Conservation (phyloP, 2,113 vertebrate genomes). For the Planiliza haematocheilus region DNA sequence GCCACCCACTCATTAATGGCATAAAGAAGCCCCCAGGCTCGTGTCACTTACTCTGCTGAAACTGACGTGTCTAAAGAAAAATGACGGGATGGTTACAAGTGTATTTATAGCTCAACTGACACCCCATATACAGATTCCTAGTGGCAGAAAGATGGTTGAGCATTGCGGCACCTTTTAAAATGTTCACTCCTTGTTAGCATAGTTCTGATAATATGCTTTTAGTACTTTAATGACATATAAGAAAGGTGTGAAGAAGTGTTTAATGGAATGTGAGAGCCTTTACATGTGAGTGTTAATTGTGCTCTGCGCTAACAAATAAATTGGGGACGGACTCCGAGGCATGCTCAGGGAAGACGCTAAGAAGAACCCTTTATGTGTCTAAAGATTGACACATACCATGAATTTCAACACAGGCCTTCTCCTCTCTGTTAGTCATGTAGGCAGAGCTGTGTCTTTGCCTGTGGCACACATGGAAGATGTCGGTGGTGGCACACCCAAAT, state of each 20-base stretch:
- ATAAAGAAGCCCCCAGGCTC: conserved; percentile 34
- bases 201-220: conserved; percentile 22
- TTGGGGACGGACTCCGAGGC: conserved; percentile 2
- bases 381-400: conserved; percentile 48
- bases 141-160: conserved; percentile 45
- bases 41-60: conserved; percentile 45
- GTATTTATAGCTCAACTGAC: conserved; percentile 72
- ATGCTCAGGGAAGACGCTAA: not conserved
- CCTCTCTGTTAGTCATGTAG: conserved; percentile 59
- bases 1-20: conserved; percentile 36
- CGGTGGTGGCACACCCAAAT: conserved; percentile 68
- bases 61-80: conserved; percentile 69
- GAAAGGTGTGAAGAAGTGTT: conserved; percentile 12
- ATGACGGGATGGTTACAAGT: conserved; percentile 56
- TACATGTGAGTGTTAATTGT: conserved; percentile 46
- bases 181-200: conserved; percentile 14
- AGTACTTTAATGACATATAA: conserved; percentile 8
- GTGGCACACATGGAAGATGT: conserved; percentile 51
- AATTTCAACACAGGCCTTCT: conserved; percentile 62
- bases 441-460: conserved; percentile 49
- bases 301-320: conserved; percentile 33
- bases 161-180: conserved; percentile 14
- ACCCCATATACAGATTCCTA: conserved; percentile 55
- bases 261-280: conserved; percentile 6
- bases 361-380: not conserved